phyloP scores from a whole-genome alignment of 1,140 invertebrate genomes.

The Pseudomyrmex flavicornis region DNA sequence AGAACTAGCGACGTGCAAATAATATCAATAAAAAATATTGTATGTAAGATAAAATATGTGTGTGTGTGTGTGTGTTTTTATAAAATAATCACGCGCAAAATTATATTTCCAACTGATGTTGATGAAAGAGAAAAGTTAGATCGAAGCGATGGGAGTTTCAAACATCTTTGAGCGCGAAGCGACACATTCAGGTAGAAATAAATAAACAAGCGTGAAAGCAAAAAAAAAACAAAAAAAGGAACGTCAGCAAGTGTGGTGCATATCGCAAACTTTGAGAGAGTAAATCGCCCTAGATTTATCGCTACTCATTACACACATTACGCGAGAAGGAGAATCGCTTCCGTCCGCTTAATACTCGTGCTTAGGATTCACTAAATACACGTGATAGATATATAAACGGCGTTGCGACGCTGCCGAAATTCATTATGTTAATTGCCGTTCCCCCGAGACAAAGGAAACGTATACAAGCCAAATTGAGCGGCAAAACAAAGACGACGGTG shows the following conservation, averaged over 20 bases:
- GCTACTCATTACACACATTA: constrained; percentile 45
- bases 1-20: background rate
- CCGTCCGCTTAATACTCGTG: constrained; percentile 52
- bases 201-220: background rate
- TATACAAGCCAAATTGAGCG: constrained; percentile 37
- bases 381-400: constrained; percentile 56
- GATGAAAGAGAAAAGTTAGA: too few species aligned
- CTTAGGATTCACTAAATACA: background rate
- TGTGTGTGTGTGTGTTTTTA: too few species aligned
- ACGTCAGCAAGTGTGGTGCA: background rate
- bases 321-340: constrained; percentile 38
- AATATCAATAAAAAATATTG: too few species aligned
- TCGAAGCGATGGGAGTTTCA: too few species aligned
- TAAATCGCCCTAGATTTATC: constrained; percentile 46
- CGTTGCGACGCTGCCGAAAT: constrained; percentile 46
- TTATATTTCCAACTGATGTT: too few species aligned
- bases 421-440: constrained; percentile 57
- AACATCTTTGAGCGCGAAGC: too few species aligned
- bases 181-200: background rate
- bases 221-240: background rate
- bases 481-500: constrained; percentile 41
- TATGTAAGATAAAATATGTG: too few species aligned
- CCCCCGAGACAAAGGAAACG: background rate
- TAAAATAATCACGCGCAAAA: too few species aligned
- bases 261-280: background rate